Evolutionary conservation across 2,113 vertebrate genomes (phyloP), one percentile per base, ranked within the genome.

Genomic region (Cyprinodon brontotheroides): DNA sequence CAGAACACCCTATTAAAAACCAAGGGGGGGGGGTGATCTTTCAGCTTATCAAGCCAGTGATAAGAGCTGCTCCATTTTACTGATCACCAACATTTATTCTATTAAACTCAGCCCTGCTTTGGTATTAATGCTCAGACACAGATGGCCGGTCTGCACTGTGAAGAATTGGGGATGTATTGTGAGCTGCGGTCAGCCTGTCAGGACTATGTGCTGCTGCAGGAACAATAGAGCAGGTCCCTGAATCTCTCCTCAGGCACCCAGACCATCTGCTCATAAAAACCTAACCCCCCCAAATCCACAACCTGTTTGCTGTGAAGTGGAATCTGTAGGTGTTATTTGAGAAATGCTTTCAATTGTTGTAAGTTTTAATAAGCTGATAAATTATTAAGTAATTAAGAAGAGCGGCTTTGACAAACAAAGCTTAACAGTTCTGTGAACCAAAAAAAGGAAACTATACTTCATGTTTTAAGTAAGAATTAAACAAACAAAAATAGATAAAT

Each of bases 191-290:
- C 78, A 68, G 68, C 75, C 84, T 2, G 70, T 3, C 66, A 89
- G 85, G 92, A 87, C 79, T 80, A 74, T 79, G 83, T 79, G 80
- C 64, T 83, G 37, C 80, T 47, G 71, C 22, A 22, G 77, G 70
- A 89, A 93, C 92, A 91, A 92, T 89, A 87, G 87, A 87, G 78
- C 37, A 78, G 61, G 80, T 77, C 82, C 57, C 61, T 74, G 80
- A 81, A 85, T 77, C 79, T 82, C 77, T 78, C 75, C 71, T 11
- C 87, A 80, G 64, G 82, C 66, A 61, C 82, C 76, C 83, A 59
- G 68, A 83, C 94, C 93, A 94, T 94, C 93, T 94, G 93, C 88
- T 88, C 79, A 1, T 60, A 72, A n/a, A 61, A 80, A 86, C 72
- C 70, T 77, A 88, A 72, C 67, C 78, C 88, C 88, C 91, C 87